These are phyloP conservation scores for Oasisia sp. DNA, from an alignment of 2,888 invertebrate species.

Conservation along the genomic window DNA sequence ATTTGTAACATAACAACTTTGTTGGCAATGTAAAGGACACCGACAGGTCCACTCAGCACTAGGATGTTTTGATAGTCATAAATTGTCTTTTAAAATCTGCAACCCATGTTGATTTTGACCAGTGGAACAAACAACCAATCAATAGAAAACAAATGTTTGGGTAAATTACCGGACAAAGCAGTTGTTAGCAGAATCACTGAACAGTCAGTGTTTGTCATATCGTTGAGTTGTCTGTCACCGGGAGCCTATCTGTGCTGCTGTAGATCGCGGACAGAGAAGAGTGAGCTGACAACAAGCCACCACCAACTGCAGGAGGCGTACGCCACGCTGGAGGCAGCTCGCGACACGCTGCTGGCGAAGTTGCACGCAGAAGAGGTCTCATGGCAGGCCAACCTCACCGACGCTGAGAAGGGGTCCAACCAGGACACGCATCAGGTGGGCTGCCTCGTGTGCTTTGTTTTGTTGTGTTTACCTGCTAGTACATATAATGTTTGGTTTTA, in stretches of 20 bases:
- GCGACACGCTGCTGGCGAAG: conserved; percentile 53
- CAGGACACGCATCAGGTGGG: conserved; percentile 57
- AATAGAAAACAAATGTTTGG: no score
- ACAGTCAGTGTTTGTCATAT: not conserved
- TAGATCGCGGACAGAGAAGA: conserved; percentile 63
- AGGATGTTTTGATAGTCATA: no score
- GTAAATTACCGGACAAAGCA: no score
- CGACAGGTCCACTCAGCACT: no score
- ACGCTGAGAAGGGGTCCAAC: conserved; percentile 63
- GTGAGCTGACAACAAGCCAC: conserved; percentile 62
- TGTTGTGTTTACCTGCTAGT: no score
- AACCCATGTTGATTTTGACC: no score
- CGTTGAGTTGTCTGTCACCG: not conserved
- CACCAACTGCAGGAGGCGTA: conserved; percentile 63
- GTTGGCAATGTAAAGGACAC: no score
- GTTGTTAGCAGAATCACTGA: no score
- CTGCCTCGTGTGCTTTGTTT: not conserved
- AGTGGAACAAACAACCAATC: no score
- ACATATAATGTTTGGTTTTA: no score
- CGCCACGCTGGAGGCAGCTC: conserved; percentile 56
- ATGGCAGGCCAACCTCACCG: conserved; percentile 60
- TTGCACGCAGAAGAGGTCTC: conserved; percentile 59
- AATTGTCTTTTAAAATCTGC: no score
- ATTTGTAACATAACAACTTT: no score
- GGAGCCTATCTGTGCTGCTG: not conserved